A percentile compares a stretch with the other conserved stretches of the same genome.
Evolutionary conservation across 35 echinoderm and acorn worm species (phyloP).

Genomic region (Eucidaris tribuloides): DNA sequence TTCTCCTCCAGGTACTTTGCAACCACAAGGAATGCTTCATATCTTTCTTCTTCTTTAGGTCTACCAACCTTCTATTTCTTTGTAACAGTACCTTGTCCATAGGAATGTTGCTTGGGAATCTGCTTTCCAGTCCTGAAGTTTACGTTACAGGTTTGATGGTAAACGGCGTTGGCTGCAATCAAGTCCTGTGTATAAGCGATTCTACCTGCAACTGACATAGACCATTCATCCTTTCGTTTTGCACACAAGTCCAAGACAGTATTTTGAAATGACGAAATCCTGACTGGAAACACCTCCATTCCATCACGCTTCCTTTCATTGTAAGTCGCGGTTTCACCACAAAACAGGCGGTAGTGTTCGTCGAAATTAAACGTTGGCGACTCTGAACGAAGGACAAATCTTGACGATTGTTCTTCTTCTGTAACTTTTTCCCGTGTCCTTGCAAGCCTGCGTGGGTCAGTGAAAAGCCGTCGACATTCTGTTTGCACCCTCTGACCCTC

Average conservation of each 20-base stretch:
- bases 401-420: neutral
- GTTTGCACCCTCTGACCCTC: neutral
- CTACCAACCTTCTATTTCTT: neutral
- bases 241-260: neutral
- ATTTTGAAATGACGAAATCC: neutral
- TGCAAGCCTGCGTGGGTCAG: neutral
- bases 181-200: neutral
- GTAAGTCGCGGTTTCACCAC: neutral
- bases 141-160: conserved; percentile 30
- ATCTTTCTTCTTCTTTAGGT: neutral
- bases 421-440: neutral
- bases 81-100: neutral
- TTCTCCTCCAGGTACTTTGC: conserved; percentile 31
- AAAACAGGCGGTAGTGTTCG: neutral
- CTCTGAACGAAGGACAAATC: neutral
- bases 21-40: conserved; percentile 14
- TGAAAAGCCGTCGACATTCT: neutral
- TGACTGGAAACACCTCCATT: neutral
- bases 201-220: neutral
- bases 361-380: neutral
- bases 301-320: neutral
- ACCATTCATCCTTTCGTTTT: neutral
- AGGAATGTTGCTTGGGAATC: neutral
- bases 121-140: conserved; percentile 2
- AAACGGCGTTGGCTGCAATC: conserved; percentile 39